Evolutionary conservation across 2,797 vertebrate species (phyloP).

Genomic region (Oophaga sylvatica): DNA sequence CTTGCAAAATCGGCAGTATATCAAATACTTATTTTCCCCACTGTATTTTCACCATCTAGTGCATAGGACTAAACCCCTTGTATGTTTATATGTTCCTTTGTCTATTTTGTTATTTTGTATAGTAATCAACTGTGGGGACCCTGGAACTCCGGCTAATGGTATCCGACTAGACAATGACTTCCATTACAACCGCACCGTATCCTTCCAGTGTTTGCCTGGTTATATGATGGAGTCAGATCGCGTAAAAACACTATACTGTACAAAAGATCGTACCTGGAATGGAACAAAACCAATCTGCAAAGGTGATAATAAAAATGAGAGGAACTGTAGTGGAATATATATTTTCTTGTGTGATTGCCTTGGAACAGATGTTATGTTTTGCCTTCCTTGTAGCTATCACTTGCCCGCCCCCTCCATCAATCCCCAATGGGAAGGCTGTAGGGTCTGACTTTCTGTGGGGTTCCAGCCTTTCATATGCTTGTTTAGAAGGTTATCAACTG

Average conservation of each 20-base stretch:
- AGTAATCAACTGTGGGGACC: slow-evolving; percentile 98
- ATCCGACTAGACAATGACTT: slow-evolving; percentile 88
- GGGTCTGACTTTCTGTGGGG: slow-evolving; percentile 94
- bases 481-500: slow-evolving; percentile 96
- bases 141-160: slow-evolving; percentile 92
- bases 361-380: slow-evolving; percentile 10
- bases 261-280: slow-evolving; percentile 95
- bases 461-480: slow-evolving; percentile 90
- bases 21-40: not conserved
- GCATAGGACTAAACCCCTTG: not conserved
- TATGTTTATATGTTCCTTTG: not conserved
- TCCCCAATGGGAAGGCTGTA: slow-evolving; percentile 92
- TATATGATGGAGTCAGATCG: slow-evolving; percentile 91
- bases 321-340: not conserved
- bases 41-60: not conserved
- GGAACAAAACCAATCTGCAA: slow-evolving; percentile 91
- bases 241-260: slow-evolving; percentile 87
- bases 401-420: slow-evolving; percentile 82
- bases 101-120: slow-evolving; percentile 5
- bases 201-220: slow-evolving; percentile 90
- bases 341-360: not conserved
- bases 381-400: slow-evolving; percentile 80
- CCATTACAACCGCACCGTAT: slow-evolving; percentile 83
- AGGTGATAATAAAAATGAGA: slow-evolving; percentile 74
- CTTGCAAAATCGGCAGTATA: no score